phyloP scores from a whole-genome alignment of 1,140 invertebrate genomes.

The Bombus haemorrhoidalis region DNA sequence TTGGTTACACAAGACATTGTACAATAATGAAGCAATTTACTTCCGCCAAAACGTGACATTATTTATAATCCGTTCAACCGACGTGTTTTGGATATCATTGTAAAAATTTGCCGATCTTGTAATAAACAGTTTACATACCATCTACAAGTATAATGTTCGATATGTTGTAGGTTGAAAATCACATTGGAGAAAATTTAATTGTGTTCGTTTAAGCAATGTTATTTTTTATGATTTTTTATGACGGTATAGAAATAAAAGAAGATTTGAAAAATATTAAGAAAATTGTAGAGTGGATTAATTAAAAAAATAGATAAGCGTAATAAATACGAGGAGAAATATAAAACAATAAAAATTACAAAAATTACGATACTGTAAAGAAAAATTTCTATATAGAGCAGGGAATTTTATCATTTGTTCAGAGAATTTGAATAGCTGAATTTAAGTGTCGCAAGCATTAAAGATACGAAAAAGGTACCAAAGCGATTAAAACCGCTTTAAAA shows the following conservation, averaged over 20 bases:
- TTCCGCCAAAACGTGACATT: slow-evolving; percentile 55
- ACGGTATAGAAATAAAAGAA: background rate
- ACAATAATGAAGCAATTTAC: slow-evolving; percentile 57
- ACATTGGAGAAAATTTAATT: background rate
- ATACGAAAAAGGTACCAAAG: too few relatives aligned
- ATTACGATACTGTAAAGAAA: too few relatives aligned
- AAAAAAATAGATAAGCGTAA: too few relatives aligned
- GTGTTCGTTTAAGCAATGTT: too few relatives aligned
- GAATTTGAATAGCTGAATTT: too few relatives aligned
- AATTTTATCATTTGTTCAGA: too few relatives aligned
- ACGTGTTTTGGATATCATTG: slow-evolving; percentile 50
- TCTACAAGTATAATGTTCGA: background rate
- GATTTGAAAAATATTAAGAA: background rate
- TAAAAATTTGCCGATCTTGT: slow-evolving; percentile 56
- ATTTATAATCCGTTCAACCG: slow-evolving; percentile 48
- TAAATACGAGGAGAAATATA: background rate
- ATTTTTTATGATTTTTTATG: too few relatives aligned
- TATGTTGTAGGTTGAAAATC: background rate
- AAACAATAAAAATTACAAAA: background rate
- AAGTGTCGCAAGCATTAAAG: too few relatives aligned
- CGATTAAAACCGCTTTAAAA: too few relatives aligned
- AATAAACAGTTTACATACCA: slow-evolving; percentile 38
- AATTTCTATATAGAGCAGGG: too few relatives aligned
- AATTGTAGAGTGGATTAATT: background rate
- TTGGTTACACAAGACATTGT: slow-evolving; percentile 32